Evolutionary conservation across 2,888 invertebrate genomes (phyloP), one percentile per base, ranked within the genome.

Genomic region (Agriotes lineatus): DNA sequence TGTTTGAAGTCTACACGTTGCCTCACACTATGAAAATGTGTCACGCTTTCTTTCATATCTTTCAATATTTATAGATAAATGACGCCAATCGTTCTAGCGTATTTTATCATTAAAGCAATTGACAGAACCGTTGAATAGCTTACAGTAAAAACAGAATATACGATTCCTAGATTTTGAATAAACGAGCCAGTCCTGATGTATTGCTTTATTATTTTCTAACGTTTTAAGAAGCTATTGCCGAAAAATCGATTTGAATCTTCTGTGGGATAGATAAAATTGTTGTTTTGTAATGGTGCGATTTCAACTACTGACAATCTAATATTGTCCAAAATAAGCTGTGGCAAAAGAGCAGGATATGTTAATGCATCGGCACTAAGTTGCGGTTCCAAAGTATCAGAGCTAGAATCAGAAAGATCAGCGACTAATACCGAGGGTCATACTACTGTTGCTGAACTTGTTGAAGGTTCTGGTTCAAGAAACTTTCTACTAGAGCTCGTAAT

Each of bases 1-100:
- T 25, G 4, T 25, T 52, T 52, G 22, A 52, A 25, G n/a, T 52
- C 52, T 25, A 25, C 4, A 25, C 7, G 7, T 25, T 25, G 3
- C n/a, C 7, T 25, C 7, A 25, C 25, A 25, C n/a, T n/a, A n/a
- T n/a, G 25, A 19, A 52, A 9, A 12, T 16, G 30, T 30, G 16
- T 52, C n/a, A 20, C 14, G 25, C 22, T 12, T 52, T 52, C 30
- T 52, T 52, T 42, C 52, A 30, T 25, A 30, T 12, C 52, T 20
- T 52, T 52, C 52, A 25, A 52, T 12, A 25, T 52, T 30, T 52
- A 12, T 22, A 4, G 52, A 52, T 25, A 52, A 30, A 22, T 52
- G 30, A 5, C 16, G 25, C 52, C 25, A 52, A 14, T 52, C 30
- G 7, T 30, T 52, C 1, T 52, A 52, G 16, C 45, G 4, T 3